A percentile compares a stretch with the other conserved stretches of the same genome.
These are phyloP conservation scores for Diuraphis noxia DNA, from an alignment of 1,140 invertebrate genomes.

Conservation along the genomic window DNA sequence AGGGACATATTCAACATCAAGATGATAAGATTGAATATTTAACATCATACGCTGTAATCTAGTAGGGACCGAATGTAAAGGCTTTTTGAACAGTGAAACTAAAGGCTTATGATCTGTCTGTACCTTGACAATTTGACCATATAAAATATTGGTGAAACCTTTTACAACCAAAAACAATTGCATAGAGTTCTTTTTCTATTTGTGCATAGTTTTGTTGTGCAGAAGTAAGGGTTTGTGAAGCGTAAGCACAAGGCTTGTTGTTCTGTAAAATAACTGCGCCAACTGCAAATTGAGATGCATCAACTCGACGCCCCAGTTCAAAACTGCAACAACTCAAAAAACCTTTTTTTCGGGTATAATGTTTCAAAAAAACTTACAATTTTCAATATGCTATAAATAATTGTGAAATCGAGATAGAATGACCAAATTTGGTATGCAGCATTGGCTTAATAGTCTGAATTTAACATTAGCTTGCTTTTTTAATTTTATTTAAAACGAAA, in stretches of 20 bases:
- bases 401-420: too few relatives aligned
- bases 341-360: too few relatives aligned
- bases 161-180: slow-evolving; percentile 59
- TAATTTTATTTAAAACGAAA: too few relatives aligned
- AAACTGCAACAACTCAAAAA: too few relatives aligned
- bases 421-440: too few relatives aligned
- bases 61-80: slow-evolving; percentile 59
- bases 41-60: slow-evolving; percentile 61
- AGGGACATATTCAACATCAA: slow-evolving; percentile 58
- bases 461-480: too few relatives aligned
- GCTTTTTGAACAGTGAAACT: slow-evolving; percentile 61
- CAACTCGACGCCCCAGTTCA: too few relatives aligned
- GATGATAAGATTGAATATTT: slow-evolving; percentile 58
- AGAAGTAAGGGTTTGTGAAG: slow-evolving; percentile 58
- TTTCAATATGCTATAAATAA: too few relatives aligned
- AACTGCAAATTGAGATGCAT: slow-evolving; percentile 59
- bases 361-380: too few relatives aligned
- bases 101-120: slow-evolving; percentile 63
- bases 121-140: slow-evolving; percentile 58
- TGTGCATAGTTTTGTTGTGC: slow-evolving; percentile 60
- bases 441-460: too few relatives aligned
- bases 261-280: slow-evolving; percentile 59
- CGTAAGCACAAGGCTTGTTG: slow-evolving; percentile 58
- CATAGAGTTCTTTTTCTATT: slow-evolving; percentile 62
- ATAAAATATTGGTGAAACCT: slow-evolving; percentile 59